Base-by-base conservation (phyloP, 2,888 invertebrate genomes). In the Fragum whitleyi region DNA sequence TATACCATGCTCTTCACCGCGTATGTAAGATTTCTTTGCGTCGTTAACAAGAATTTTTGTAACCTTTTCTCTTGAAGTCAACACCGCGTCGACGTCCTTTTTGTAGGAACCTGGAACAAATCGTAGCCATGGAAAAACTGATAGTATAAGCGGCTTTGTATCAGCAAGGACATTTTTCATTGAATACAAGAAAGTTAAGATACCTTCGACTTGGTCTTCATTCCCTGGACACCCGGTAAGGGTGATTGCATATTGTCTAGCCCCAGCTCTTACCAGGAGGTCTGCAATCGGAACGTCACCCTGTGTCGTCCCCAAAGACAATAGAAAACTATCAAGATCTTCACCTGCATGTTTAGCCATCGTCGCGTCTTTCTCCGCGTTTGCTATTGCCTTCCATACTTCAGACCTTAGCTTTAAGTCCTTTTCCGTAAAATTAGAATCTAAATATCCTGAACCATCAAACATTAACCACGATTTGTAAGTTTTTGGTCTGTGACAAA, bases 391-490 rank as follows among this genome's bases (percentile, higher is more conserved):
- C 32, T 61, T 61, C 61, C 61, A 61, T 28, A 61, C 14, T 19
- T 9, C 32, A 19, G 61, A 28, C 29, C 26, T 28, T 32, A 61
- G 19, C 3, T 19, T 32, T 6, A 61, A 9, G 2, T 61, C 61
- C 19, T 32, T 32, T 6, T 61, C 61, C 2, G 61, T 61, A 19
- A 61, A 61, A 19, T 61, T 61, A 14, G 61, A 61, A 61, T 61
- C 61, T 14, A 61, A 32, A 61, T 61, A 61, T 9, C 61, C 61
- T 11, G 23, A 5, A 2, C 61, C 61, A 14, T 28, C 6, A 26
- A 29, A 61, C n/a, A 26, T 61, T 11, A 61, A 19, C 29, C 26
- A 21, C n/a, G 7, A 26, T 1, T 9, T 19, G 26, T 26, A 61
- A 11, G 7, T 61, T 6, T 28, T n/a, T 16, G 61, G 61, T n/a